These are phyloP conservation scores for Enteromius argenteus DNA, from an alignment of 2,797 vertebrate genomes.

Conservation along the genomic window DNA sequence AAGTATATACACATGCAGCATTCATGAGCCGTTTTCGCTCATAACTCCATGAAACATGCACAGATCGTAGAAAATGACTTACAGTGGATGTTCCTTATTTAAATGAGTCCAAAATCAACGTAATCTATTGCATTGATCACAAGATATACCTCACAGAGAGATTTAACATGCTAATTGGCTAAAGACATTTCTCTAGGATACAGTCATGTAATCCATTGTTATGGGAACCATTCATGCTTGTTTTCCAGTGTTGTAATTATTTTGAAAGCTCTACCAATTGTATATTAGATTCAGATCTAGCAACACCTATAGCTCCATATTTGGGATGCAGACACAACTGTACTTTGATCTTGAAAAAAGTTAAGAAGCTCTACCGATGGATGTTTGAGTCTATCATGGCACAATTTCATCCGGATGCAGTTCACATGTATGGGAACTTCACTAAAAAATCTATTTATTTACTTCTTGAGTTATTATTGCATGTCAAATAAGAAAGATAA, in stretches of 20 bases:
- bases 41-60: neutral
- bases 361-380: too few relatives aligned
- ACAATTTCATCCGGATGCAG: neutral
- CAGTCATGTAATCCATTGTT: neutral
- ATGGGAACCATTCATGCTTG: neutral
- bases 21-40: neutral
- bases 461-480: neutral
- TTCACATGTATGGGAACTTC: neutral
- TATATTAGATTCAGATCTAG: too few relatives aligned
- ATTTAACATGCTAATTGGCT: neutral
- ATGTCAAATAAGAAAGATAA: neutral
- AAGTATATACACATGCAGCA: neutral
- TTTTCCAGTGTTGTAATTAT: too few relatives aligned
- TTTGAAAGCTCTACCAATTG: too few relatives aligned
- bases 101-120: neutral
- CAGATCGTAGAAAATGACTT: neutral
- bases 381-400: too few relatives aligned
- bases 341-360: too few relatives aligned
- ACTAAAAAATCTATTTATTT: neutral
- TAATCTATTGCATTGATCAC: neutral
- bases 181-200: neutral
- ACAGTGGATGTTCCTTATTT: neutral
- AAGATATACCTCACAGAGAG: neutral
- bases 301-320: too few relatives aligned
- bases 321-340: too few relatives aligned